Conservation (phyloP, 2,113 vertebrate species). For the Redunca redunca region DNA sequence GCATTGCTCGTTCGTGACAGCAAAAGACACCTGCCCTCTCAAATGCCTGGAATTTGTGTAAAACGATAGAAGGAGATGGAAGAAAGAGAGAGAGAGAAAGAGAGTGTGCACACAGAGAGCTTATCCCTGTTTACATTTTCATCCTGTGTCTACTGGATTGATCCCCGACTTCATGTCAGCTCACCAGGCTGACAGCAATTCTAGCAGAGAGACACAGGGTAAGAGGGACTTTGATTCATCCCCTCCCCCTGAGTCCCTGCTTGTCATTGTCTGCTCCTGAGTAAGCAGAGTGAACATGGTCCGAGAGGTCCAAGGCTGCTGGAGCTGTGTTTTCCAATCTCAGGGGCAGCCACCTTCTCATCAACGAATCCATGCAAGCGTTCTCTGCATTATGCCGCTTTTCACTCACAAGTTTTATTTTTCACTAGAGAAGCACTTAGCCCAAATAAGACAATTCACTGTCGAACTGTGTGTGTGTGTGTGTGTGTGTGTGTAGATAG, state of each 20-base stretch:
- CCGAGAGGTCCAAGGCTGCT: slow-evolving; percentile 58
- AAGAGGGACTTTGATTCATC: slow-evolving; percentile 78
- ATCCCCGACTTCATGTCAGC: slow-evolving; percentile 74
- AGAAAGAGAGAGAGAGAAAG: not conserved
- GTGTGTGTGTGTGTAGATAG: not conserved
- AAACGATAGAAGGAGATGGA: not conserved
- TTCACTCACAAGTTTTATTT: slow-evolving; percentile 74
- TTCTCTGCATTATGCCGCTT: slow-evolving; percentile 75
- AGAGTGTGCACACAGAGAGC: not conserved
- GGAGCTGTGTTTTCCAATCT: slow-evolving; percentile 73
- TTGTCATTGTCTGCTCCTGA: slow-evolving; percentile 82
- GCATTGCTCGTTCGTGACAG: slow-evolving; percentile 13
- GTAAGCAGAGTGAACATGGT: slow-evolving; percentile 79
- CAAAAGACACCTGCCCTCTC: slow-evolving; percentile 43
- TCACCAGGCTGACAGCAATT: slow-evolving; percentile 77
- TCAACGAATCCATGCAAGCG: slow-evolving; percentile 76
- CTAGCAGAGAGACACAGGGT: slow-evolving; percentile 71
- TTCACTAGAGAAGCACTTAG: slow-evolving; percentile 75
- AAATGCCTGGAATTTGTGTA: slow-evolving; percentile 52
- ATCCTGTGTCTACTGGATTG: slow-evolving; percentile 75
- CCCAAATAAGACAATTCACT: slow-evolving; percentile 63
- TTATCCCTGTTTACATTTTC: slow-evolving; percentile 72
- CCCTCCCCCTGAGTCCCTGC: slow-evolving; percentile 75
- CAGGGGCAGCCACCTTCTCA: slow-evolving; percentile 77
- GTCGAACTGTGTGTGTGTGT: not conserved